These are phyloP conservation scores for Sisor rabdophorus DNA, from an alignment of 2,113 vertebrate species.

Conservation along the genomic window DNA sequence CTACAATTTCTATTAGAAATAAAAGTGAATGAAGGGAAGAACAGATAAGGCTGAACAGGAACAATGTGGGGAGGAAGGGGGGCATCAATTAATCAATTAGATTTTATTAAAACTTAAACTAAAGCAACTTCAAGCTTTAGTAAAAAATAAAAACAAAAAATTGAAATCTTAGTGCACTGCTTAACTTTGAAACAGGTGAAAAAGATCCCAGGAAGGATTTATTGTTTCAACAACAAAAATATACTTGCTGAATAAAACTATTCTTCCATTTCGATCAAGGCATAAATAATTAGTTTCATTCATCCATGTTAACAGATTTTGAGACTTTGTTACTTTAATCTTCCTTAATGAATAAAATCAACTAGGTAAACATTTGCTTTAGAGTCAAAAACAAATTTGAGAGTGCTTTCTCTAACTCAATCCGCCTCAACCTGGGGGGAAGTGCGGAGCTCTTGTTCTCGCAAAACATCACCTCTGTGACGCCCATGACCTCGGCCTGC, in stretches of 20 bases:
- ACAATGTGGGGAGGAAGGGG: neutral
- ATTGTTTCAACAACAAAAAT: no score
- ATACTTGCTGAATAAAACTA: no score
- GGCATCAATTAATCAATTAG: neutral
- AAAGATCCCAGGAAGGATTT: no score
- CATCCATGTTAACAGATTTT: no score
- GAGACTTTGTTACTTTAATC: no score
- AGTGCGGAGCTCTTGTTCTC: neutral
- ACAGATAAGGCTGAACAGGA: neutral
- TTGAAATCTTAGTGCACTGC: no score
- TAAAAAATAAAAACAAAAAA: neutral
- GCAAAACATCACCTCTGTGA: conserved; percentile 16
- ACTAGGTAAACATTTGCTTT: neutral
- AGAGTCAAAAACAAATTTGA: neutral
- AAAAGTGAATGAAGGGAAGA: neutral
- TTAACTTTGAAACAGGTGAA: no score
- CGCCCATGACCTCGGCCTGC: conserved; percentile 49
- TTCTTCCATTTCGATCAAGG: no score
- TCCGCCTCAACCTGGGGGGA: neutral
- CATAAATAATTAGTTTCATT: no score
- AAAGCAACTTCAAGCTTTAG: neutral
- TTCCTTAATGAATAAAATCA: neutral
- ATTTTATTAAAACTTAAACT: no score
- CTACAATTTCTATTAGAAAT: neutral
- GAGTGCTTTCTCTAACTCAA: no score